Evolutionary conservation across 2,888 invertebrate species (phyloP).

Genomic region (Macaria notata): DNA sequence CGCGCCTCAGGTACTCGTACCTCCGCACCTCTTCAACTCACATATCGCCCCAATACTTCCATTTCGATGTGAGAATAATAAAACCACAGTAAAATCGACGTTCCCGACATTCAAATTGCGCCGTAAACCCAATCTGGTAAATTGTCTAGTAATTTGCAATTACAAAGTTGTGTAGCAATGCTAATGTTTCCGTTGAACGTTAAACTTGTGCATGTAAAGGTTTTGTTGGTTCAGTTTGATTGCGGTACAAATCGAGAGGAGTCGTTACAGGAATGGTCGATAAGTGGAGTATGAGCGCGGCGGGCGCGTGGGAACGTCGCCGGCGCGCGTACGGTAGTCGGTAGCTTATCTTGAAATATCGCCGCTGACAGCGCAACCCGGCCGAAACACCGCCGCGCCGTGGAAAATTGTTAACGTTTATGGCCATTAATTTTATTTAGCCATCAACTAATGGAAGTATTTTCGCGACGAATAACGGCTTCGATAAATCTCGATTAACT

Average conservation of each 20-base stretch:
- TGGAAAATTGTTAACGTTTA: conserved; percentile 59
- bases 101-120: conserved; percentile 10
- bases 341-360: conserved; percentile 74
- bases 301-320: conserved; percentile 61
- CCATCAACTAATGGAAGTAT: conserved; percentile 46
- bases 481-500: conserved; percentile 35
- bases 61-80: conserved; percentile 1
- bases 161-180: conserved; percentile 29
- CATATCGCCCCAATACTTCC: conserved; percentile 41
- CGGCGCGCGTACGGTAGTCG: conserved; percentile 43
- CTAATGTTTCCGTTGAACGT: conserved; percentile 21
- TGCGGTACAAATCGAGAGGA: conserved; percentile 25
- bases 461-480: conserved; percentile 45
- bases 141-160: conserved; percentile 29
- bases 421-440: conserved; percentile 59
- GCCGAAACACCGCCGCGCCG: conserved; percentile 44
- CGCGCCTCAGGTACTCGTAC: conserved; percentile 55
- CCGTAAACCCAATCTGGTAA: conserved; percentile 15
- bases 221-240: conserved; percentile 20
- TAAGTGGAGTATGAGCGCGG: conserved; percentile 34
- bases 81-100: conserved; percentile 12
- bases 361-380: conserved; percentile 60
- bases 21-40: conserved; percentile 59
- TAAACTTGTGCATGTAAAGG: conserved; percentile 24
- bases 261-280: conserved; percentile 46